Base-by-base conservation (phyloP, 2,888 invertebrate genomes). In the Amiota mariae region DNA sequence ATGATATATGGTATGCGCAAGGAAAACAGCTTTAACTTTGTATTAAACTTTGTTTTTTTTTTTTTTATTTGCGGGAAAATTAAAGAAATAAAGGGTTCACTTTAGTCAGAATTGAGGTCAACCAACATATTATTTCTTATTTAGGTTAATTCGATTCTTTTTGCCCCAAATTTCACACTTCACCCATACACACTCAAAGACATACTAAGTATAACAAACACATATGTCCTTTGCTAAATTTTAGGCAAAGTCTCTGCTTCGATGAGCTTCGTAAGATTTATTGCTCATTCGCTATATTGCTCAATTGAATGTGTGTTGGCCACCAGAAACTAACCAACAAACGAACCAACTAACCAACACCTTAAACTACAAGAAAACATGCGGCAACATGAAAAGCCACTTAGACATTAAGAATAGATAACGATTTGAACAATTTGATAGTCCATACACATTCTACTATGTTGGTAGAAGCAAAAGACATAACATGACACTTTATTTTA, bases 301-400 rank as follows among this genome's bases (percentile, higher is more conserved):
- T 24, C 10, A 12, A 24, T 10, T 15, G 61, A 64, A 36, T 36
- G 51, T 54, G 51, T 61, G 49, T 61, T n/a, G 59, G 56, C 66
- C 36, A 36, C 36, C 6, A 36, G 36, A 0, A 36, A 36, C 36
- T 36, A 36, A 24, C 24, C 24, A 24, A 24, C 24, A 2, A 24
- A 36, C 36, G 6, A 36, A 36, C 36, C 36, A 36, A 36, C 36
- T 6, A 36, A 36, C 36, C 77, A 78, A 74, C 74, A 76, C 76
- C 77, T 75, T 76, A 78, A 85, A 84, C 78, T 86, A 85, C 86
- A 83, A 77, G 75, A 18, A 49, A 4, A 11, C 47, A 20, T 59
- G 59, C 36, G 36, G 15, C 49, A 84, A 84, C 83, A 84, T 85
- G 83, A 79, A 82, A 85, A 85, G 68, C 79, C 83, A 85, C 83